Evolutionary conservation across 1,140 invertebrate species (phyloP), one percentile per base, ranked within the genome.

Genomic region (Prorops nasuta): DNA sequence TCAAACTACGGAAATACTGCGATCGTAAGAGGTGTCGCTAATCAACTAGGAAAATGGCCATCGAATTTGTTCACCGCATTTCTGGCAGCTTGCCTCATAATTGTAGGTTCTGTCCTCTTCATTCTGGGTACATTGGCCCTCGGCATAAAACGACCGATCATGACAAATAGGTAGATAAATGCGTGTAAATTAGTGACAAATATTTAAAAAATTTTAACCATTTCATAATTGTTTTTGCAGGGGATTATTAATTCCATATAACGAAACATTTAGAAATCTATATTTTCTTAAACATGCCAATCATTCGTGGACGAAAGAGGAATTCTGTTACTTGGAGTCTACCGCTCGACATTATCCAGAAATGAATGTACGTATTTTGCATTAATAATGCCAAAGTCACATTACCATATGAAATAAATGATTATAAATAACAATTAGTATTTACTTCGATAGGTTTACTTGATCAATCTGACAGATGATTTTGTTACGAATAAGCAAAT

Each of bases 381-480:
- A 35, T 21, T 44, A 36, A 18, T 22, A n/a, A n/a, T n/a, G n/a
- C n/a, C n/a, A n/a, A n/a, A n/a, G n/a, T n/a, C n/a, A n/a, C n/a
- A n/a, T n/a, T n/a, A n/a, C n/a, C n/a, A n/a, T n/a, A n/a, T n/a
- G n/a, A n/a, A n/a, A n/a, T n/a, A n/a, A n/a, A n/a, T n/a, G n/a
- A n/a, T n/a, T n/a, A n/a, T n/a, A n/a, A n/a, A n/a, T n/a, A n/a
- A n/a, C n/a, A n/a, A n/a, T n/a, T n/a, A n/a, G n/a, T 6, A 24
- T 24, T 8, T n/a, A 36, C 3, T 28, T 51, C n/a, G n/a, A 1
- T 36, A 71, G 69, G 41, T 71, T 16, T 60, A 67, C 18, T 17
- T 69, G 50, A 64, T 69, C 22, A 68, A 65, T 46, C 49, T 71
- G n/a, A 10, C n/a, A n/a, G n/a, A n/a, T n/a, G n/a, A n/a, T n/a